Evolutionary conservation across 2,797 vertebrate genomes (phyloP).

Genomic region (Fistularia tabacaria): DNA sequence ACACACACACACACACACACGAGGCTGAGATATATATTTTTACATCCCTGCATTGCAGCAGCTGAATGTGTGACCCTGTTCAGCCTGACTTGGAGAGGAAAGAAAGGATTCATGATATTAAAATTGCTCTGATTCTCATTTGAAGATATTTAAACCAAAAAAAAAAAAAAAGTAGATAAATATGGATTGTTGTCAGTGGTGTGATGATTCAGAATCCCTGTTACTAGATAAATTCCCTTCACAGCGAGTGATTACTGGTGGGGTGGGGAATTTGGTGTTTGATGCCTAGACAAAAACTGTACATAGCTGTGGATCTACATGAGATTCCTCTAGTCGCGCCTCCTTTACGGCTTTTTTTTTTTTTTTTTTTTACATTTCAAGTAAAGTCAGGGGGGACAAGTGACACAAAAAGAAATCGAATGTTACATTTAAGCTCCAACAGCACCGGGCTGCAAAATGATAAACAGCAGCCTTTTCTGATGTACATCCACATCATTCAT

Average conservation of each 20-base stretch:
- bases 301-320: constrained; percentile 50
- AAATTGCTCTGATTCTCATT: neutral
- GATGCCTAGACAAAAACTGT: constrained; percentile 35
- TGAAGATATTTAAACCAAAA: constrained; percentile 20
- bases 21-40: constrained; percentile 32
- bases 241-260: constrained; percentile 47
- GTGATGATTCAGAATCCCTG: constrained; percentile 55
- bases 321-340: constrained; percentile 45
- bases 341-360: constrained; percentile 25
- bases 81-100: constrained; percentile 25
- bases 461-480: constrained; percentile 34
- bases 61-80: constrained; percentile 36
- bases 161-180: neutral
- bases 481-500: constrained; percentile 42
- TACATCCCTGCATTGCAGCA: constrained; percentile 50
- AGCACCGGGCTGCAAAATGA: constrained; percentile 45
- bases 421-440: constrained; percentile 53
- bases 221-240: constrained; percentile 50
- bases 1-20: constrained; percentile 1
- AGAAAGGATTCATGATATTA: constrained; percentile 25
- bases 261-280: constrained; percentile 53
- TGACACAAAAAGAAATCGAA: constrained; percentile 58
- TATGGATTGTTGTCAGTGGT: constrained; percentile 27
- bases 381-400: constrained; percentile 40
- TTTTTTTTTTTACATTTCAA: constrained; percentile 22